Conservation (phyloP, 1,140 invertebrate species). For the Araneus ventricosus region DNA sequence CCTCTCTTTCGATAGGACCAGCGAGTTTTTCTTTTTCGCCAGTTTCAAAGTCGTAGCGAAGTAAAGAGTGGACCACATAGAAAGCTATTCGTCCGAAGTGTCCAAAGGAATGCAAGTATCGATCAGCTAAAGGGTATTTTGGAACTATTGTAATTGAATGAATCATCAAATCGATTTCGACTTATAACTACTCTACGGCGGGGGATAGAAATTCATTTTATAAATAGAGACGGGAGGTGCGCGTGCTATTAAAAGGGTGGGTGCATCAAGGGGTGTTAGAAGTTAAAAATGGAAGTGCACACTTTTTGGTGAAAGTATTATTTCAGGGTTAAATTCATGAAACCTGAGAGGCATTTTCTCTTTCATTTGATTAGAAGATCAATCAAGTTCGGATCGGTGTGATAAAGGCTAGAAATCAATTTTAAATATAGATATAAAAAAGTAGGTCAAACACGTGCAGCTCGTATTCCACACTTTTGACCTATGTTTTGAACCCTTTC, state of each 20-base stretch:
- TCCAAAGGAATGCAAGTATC: constrained; percentile 32
- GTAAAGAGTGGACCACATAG: neutral
- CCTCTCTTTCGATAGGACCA: constrained; percentile 43
- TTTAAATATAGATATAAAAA: no score
- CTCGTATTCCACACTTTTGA: no score
- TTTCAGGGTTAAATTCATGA: neutral
- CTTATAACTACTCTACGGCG: neutral
- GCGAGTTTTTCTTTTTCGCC: neutral
- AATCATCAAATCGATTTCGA: constrained; percentile 6
- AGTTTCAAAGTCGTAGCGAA: neutral
- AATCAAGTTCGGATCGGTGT: no score
- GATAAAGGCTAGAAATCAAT: no score
- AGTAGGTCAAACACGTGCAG: no score
- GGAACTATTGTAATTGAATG: constrained; percentile 45
- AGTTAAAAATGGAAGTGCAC: neutral
- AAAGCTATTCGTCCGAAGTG: constrained; percentile 16
- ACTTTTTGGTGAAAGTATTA: neutral
- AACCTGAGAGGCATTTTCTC: neutral
- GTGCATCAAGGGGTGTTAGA: neutral
- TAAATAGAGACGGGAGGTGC: neutral
- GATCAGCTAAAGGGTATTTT: neutral
- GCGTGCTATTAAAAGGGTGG: neutral
- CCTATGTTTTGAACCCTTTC: no score
- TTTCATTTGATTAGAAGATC: no score
- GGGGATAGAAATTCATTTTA: neutral